Conservation (phyloP, 2,888 invertebrate genomes). For the Caenorhabditis parvicauda region DNA sequence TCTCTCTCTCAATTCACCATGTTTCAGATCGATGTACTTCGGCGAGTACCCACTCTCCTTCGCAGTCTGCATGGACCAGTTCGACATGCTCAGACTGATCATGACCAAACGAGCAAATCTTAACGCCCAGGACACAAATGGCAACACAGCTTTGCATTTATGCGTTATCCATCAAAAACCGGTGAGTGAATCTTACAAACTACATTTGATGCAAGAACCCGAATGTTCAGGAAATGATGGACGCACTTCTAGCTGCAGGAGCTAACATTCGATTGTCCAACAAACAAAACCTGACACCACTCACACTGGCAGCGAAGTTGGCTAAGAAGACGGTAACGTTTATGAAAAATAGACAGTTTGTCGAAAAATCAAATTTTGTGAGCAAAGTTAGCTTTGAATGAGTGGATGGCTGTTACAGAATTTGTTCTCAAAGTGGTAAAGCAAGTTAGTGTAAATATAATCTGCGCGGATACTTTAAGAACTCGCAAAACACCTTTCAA, state of each 20-base stretch:
- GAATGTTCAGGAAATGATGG: conserved; percentile 76
- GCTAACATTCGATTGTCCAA: conserved; percentile 84
- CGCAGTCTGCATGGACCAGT: conserved; percentile 87
- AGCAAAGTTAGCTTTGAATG: neutral
- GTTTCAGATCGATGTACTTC: conserved; percentile 86
- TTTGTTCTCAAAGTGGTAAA: neutral
- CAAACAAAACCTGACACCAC: conserved; percentile 81
- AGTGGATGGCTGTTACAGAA: neutral
- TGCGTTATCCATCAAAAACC: conserved; percentile 89
- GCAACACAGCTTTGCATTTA: conserved; percentile 92
- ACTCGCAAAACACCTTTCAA: too few relatives aligned
- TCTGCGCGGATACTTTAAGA: too few relatives aligned
- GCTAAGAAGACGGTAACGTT: conserved; percentile 76
- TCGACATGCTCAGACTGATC: conserved; percentile 90
- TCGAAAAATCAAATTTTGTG: too few relatives aligned
- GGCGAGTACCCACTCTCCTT: conserved; percentile 94
- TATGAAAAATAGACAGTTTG: neutral
- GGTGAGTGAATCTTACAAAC: conserved; percentile 68
- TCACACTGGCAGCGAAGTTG: conserved; percentile 88
- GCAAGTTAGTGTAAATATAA: too few relatives aligned
- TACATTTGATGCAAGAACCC: neutral
- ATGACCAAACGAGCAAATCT: conserved; percentile 81
- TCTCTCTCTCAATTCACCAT: too few relatives aligned
- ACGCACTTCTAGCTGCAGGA: conserved; percentile 89
- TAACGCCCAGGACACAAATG: conserved; percentile 90